Evolutionary conservation across 2,888 invertebrate species (phyloP).

Genomic region (Tridacna crocea): DNA sequence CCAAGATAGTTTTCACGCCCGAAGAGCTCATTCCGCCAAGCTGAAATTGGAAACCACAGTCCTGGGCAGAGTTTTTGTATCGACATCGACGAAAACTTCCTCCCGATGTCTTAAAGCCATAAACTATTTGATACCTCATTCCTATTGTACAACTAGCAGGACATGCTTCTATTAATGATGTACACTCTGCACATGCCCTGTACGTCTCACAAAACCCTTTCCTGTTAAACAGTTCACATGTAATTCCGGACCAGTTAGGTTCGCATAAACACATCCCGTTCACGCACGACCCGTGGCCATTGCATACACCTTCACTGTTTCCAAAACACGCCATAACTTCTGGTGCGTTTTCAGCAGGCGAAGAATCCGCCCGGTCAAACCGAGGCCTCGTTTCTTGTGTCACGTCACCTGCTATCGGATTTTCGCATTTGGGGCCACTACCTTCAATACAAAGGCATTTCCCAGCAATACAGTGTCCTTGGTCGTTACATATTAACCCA

Average conservation of each 20-base stretch:
- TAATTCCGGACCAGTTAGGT: conserved; percentile 35
- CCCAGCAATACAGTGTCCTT: conserved; percentile 32
- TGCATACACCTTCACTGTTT: conserved; percentile 31
- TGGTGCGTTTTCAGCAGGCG: neutral
- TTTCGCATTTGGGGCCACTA: neutral
- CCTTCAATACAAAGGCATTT: conserved; percentile 24
- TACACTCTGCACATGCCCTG: conserved; percentile 51
- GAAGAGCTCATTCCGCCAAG: conserved; percentile 20
- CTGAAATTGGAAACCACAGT: conserved; percentile 42
- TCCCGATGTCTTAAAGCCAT: conserved; percentile 27
- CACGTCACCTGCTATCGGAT: neutral
- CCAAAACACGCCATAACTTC: conserved; percentile 30
- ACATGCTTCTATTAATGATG: conserved; percentile 34
- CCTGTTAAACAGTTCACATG: conserved; percentile 33
- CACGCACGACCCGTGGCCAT: conserved; percentile 42
- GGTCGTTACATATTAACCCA: conserved; percentile 37
- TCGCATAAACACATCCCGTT: conserved; percentile 39
- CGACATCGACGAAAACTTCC: conserved; percentile 37
- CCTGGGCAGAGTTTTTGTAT: conserved; percentile 19
- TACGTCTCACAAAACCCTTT: conserved; percentile 46
- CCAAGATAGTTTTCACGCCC: conserved; percentile 38
- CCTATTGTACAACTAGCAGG: conserved; percentile 29
- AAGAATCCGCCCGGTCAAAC: neutral
- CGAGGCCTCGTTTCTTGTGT: neutral
- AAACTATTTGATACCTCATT: conserved; percentile 41